These are phyloP conservation scores for Spisula solida DNA, from an alignment of 2,888 invertebrate genomes.

Conservation along the genomic window DNA sequence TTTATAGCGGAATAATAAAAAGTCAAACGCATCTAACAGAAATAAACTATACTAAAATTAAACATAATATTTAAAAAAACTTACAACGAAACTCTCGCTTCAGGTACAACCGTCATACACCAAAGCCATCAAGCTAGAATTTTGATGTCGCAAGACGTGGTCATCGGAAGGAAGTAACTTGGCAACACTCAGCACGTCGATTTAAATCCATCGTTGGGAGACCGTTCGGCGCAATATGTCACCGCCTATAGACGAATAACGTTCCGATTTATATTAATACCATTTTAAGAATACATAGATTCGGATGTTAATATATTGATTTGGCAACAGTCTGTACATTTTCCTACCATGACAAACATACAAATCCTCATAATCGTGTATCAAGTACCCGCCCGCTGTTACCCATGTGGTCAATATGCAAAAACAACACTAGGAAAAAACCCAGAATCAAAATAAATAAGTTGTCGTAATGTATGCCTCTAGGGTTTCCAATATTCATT, in stretches of 20 bases:
- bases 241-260: not conserved
- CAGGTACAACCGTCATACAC: not conserved
- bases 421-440: not conserved
- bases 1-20: too few species aligned
- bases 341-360: not conserved
- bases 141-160: not conserved
- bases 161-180: not conserved
- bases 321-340: slow-evolving; percentile 42
- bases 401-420: slow-evolving; percentile 6
- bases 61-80: too few species aligned
- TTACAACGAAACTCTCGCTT: too few species aligned
- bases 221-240: not conserved
- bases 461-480: slow-evolving; percentile 5
- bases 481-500: not conserved
- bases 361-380: not conserved
- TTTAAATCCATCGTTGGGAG: not conserved
- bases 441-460: not conserved
- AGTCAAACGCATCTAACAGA: too few species aligned
- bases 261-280: slow-evolving; percentile 1
- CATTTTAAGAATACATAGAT: not conserved
- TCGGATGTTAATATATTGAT: slow-evolving; percentile 35
- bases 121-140: not conserved
- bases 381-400: not conserved
- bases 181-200: not conserved
- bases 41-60: not conserved